phyloP scores from a whole-genome alignment of 2,797 vertebrate species.

The Alfaro cultratus region DNA sequence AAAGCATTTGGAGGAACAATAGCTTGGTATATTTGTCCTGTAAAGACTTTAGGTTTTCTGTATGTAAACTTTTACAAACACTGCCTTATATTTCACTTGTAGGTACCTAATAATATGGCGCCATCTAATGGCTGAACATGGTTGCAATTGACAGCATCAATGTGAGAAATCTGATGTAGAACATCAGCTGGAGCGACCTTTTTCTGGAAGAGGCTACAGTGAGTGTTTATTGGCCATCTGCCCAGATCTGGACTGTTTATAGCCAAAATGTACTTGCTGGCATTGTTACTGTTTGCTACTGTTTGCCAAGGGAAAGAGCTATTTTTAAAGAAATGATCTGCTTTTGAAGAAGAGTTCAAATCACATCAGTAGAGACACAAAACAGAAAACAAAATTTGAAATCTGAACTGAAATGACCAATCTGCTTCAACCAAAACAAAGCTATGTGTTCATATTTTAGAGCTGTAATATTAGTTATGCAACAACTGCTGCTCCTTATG shows the following conservation, averaged over 20 bases:
- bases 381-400: neutral
- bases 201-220: constrained; percentile 6
- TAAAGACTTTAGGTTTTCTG: constrained; percentile 6
- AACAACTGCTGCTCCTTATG: constrained; percentile 3
- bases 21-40: constrained; percentile 67
- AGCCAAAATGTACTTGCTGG: constrained; percentile 31
- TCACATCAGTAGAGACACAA: constrained; percentile 3
- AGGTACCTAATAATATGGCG: constrained; percentile 8
- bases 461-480: constrained; percentile 1
- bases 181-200: neutral
- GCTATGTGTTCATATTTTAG: constrained; percentile 10
- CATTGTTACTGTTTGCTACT: constrained; percentile 32
- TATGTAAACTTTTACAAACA: constrained; percentile 5
- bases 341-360: constrained; percentile 14
- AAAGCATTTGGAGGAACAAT: constrained; percentile 44
- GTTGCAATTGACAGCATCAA: neutral
- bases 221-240: constrained; percentile 34
- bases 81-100: neutral
- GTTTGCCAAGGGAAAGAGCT: constrained; percentile 29
- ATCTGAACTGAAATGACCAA: neutral
- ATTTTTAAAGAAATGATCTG: constrained; percentile 26
- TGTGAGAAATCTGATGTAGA: constrained; percentile 8
- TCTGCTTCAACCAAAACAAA: constrained; percentile 9
- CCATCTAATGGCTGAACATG: constrained; percentile 44
- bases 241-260: constrained; percentile 31